Conservation (phyloP, 2,888 invertebrate genomes). For the Ischnura elegans region DNA sequence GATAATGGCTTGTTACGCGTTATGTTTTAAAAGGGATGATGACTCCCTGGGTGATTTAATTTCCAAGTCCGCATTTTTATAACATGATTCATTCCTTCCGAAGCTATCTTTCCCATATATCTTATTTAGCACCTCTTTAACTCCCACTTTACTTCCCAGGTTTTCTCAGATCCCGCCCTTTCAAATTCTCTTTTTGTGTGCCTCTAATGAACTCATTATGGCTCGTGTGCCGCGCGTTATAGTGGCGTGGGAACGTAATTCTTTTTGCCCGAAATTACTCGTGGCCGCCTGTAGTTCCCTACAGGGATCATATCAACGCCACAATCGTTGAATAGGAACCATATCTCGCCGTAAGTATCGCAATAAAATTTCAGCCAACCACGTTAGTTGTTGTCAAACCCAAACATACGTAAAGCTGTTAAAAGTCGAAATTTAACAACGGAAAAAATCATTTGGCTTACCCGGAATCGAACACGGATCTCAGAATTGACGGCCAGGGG, state of each 20-base stretch:
- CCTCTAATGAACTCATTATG: background rate
- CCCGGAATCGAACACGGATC: too few relatives aligned
- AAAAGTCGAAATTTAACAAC: too few relatives aligned
- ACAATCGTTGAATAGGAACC: too few relatives aligned
- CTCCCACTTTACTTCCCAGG: background rate
- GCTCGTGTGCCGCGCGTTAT: background rate
- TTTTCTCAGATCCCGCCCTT: background rate
- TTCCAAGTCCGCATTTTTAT: background rate
- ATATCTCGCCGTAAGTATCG: too few relatives aligned
- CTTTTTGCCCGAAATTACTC: background rate
- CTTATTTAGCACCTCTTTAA: background rate
- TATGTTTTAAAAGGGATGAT: background rate
- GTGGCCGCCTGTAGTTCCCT: background rate
- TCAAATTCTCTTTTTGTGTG: background rate
- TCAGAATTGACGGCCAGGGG: too few relatives aligned
- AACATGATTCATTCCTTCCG: background rate
- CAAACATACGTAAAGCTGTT: too few relatives aligned
- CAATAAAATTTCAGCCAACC: too few relatives aligned
- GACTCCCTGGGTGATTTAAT: background rate
- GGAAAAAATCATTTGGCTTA: too few relatives aligned
- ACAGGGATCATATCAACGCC: too few relatives aligned
- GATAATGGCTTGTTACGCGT: background rate
- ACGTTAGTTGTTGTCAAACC: too few relatives aligned
- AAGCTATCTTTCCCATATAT: background rate
- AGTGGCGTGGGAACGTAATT: background rate